Evolutionary conservation across 2,797 vertebrate species (phyloP).

Genomic region (Tenualosa thibaudeaui): DNA sequence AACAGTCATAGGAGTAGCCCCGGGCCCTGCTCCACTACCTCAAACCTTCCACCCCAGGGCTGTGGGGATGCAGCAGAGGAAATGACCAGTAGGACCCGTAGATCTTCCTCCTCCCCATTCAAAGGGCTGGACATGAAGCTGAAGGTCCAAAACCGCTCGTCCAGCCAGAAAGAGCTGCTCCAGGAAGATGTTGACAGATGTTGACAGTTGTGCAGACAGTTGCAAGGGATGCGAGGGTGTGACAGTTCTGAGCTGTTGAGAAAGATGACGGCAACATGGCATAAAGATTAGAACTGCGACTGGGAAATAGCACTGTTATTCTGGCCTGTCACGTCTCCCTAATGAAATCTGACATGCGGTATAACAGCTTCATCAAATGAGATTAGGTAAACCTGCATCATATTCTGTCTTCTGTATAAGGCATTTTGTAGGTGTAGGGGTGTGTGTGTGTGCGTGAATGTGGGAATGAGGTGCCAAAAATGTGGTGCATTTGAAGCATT

Average conservation of each 20-base stretch:
- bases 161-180: neutral
- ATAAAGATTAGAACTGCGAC: neutral
- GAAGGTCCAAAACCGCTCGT: constrained; percentile 3
- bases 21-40: neutral
- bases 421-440: neutral
- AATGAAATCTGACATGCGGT: constrained; percentile 2
- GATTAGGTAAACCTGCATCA: constrained; percentile 3
- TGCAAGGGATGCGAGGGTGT: neutral
- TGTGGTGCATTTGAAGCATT: neutral
- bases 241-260: neutral
- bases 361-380: neutral
- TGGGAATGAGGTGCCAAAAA: neutral
- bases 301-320: neutral
- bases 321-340: neutral
- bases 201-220: neutral
- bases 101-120: neutral
- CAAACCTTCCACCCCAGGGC: neutral
- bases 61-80: neutral
- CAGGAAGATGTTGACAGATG: neutral
- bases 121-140: neutral
- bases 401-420: neutral
- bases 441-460: neutral
- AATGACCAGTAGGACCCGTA: neutral
- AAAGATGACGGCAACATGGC: neutral
- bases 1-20: neutral